A percentile compares a stretch with the other conserved stretches of the same genome.
Conservation (phyloP, 2,113 vertebrate genomes). For the Bothrops jararaca region DNA sequence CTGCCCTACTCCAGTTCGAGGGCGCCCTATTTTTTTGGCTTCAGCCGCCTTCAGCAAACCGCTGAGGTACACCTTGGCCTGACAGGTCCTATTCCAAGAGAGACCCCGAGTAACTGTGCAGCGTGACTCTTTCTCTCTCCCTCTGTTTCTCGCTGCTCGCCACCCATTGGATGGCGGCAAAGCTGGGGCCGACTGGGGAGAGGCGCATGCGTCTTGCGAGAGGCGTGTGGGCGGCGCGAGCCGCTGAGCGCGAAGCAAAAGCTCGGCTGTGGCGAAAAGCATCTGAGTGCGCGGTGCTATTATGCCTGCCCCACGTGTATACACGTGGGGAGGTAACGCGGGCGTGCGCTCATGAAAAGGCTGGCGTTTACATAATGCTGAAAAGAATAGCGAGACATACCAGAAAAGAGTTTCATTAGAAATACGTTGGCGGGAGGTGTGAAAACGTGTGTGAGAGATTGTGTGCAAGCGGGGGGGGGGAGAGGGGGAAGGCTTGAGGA, state of each 20-base stretch:
- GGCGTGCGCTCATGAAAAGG: not conserved
- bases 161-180: conserved; percentile 62
- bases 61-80: conserved; percentile 48
- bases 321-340: not conserved
- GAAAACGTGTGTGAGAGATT: not conserved
- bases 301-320: not conserved
- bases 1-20: not conserved
- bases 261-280: not conserved
- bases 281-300: not conserved
- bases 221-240: not conserved
- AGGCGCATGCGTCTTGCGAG: conserved; percentile 57
- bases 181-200: conserved; percentile 34
- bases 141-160: conserved; percentile 56
- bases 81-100: conserved; percentile 49
- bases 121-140: conserved; percentile 62
- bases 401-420: not conserved
- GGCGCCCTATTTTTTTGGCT: conserved; percentile 14
- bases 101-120: conserved; percentile 50
- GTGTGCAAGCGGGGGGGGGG: not conserved
- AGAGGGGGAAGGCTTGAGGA: not conserved
- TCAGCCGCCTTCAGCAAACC: not conserved
- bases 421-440: not conserved
- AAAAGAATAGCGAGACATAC: not conserved
- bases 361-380: not conserved
- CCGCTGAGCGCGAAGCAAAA: not conserved